These are phyloP conservation scores for Xenentodon cancila DNA, from an alignment of 2,797 vertebrate genomes.

Conservation along the genomic window DNA sequence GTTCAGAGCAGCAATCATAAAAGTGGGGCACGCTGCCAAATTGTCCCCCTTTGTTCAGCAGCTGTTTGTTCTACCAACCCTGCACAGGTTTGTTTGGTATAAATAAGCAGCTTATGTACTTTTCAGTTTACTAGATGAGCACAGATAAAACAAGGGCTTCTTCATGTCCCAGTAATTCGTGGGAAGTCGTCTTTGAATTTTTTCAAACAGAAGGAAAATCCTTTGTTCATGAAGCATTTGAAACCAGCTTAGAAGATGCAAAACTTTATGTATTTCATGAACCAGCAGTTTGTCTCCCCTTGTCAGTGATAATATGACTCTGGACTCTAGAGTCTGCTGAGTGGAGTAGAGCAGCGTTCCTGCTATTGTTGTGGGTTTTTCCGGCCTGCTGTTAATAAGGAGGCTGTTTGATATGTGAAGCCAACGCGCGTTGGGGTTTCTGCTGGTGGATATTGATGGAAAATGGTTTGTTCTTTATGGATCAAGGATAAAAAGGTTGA, in stretches of 20 bases:
- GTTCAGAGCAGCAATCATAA: slow-evolving; percentile 7
- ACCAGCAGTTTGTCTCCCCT: slow-evolving; percentile 16
- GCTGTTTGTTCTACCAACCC: slow-evolving; percentile 40
- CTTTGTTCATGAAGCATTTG: slow-evolving; percentile 32
- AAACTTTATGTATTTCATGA: slow-evolving; percentile 17
- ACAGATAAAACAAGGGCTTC: slow-evolving; percentile 27
- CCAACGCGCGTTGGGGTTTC: slow-evolving; percentile 40
- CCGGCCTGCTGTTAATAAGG: slow-evolving; percentile 41
- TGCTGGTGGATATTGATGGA: slow-evolving; percentile 41
- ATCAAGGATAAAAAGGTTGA: slow-evolving; percentile 38
- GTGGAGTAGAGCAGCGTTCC: slow-evolving; percentile 32
- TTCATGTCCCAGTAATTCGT: slow-evolving; percentile 21
- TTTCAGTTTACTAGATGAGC: slow-evolving; percentile 28
- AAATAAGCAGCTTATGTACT: slow-evolving; percentile 39
- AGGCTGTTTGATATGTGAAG: slow-evolving; percentile 58
- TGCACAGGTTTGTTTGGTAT: slow-evolving; percentile 29
- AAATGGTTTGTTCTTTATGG: slow-evolving; percentile 55
- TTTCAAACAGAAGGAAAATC: slow-evolving; percentile 38
- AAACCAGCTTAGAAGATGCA: slow-evolving; percentile 22
- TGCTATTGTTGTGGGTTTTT: slow-evolving; percentile 63
- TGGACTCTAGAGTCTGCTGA: slow-evolving; percentile 36
- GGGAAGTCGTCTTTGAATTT: slow-evolving; percentile 39
- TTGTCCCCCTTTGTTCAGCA: slow-evolving; percentile 13
- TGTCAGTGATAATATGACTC: slow-evolving; percentile 27
- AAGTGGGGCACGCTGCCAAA: slow-evolving; percentile 15